These are phyloP conservation scores for Orchesella flavescens DNA, from an alignment of 2,888 invertebrate species.

Conservation along the genomic window DNA sequence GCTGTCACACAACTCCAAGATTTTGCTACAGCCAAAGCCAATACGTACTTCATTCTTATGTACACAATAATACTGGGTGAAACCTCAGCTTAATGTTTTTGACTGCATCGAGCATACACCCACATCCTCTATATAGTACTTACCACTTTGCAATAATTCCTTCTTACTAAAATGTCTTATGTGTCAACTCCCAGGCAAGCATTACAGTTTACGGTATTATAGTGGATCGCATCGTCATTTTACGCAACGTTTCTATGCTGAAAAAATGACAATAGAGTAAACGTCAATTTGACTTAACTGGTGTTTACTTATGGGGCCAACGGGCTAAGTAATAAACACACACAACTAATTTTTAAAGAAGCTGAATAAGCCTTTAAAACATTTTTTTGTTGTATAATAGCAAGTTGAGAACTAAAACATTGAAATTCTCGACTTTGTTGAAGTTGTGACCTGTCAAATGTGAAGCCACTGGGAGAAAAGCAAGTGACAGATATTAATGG, in stretches of 20 bases:
- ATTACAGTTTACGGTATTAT: too few relatives aligned
- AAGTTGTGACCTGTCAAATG: constrained; percentile 37
- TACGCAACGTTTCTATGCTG: too few relatives aligned
- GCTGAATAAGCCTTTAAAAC: neutral
- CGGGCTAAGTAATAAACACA: too few relatives aligned
- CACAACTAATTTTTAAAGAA: neutral
- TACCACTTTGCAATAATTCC: too few relatives aligned
- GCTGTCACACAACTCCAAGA: neutral
- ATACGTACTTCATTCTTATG: too few relatives aligned
- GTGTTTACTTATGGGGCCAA: too few relatives aligned
- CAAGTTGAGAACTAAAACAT: neutral
- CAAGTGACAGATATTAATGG: constrained; percentile 51
- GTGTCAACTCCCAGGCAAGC: too few relatives aligned
- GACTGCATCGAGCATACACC: neutral
- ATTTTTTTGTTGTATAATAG: neutral
- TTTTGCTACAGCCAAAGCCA: neutral
- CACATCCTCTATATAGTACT: neutral
- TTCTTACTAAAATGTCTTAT: too few relatives aligned
- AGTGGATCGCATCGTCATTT: too few relatives aligned
- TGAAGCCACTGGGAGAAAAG: neutral
- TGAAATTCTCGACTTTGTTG: neutral
- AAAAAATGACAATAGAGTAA: too few relatives aligned
- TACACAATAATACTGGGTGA: too few relatives aligned
- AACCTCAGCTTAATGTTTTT: neutral
- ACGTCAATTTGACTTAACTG: too few relatives aligned